These are phyloP conservation scores for Discoglossus pictus DNA, from an alignment of 2,797 vertebrate genomes.

Conservation along the genomic window DNA sequence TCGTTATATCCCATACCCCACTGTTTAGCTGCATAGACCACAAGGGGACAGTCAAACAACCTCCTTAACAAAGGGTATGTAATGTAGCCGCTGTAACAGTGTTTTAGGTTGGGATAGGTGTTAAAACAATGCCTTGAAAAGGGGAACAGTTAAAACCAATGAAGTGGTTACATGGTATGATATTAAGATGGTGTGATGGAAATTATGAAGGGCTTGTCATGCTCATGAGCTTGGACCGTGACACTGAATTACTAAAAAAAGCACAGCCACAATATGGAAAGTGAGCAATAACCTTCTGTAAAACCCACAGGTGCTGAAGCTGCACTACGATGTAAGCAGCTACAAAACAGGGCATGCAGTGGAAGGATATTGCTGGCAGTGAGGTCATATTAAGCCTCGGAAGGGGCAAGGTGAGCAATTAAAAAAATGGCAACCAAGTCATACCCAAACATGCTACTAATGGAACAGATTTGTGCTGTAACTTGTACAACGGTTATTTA, in stretches of 20 bases:
- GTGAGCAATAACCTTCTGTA: not conserved
- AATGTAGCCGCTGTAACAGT: not conserved
- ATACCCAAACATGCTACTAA: too few species aligned
- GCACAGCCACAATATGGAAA: not conserved
- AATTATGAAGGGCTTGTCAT: conserved; percentile 1
- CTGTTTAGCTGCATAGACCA: not conserved
- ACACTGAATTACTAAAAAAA: conserved; percentile 1
- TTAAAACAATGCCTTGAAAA: not conserved
- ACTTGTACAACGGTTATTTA: too few species aligned
- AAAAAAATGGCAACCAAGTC: too few species aligned
- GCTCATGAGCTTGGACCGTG: conserved; percentile 5
- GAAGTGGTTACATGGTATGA: too few species aligned
- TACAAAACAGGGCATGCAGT: too few species aligned
- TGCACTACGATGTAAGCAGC: too few species aligned
- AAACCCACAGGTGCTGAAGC: not conserved
- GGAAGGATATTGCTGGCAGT: too few species aligned
- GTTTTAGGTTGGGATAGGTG: not conserved
- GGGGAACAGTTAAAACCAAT: too few species aligned
- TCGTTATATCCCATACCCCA: not conserved
- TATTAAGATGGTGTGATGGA: not conserved
- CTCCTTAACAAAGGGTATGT: not conserved
- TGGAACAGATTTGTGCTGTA: too few species aligned
- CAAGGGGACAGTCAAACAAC: not conserved
- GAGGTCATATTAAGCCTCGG: too few species aligned
- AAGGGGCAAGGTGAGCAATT: too few species aligned